Base-by-base conservation (phyloP, 2,888 invertebrate genomes). In the Machimus atricapillus region DNA sequence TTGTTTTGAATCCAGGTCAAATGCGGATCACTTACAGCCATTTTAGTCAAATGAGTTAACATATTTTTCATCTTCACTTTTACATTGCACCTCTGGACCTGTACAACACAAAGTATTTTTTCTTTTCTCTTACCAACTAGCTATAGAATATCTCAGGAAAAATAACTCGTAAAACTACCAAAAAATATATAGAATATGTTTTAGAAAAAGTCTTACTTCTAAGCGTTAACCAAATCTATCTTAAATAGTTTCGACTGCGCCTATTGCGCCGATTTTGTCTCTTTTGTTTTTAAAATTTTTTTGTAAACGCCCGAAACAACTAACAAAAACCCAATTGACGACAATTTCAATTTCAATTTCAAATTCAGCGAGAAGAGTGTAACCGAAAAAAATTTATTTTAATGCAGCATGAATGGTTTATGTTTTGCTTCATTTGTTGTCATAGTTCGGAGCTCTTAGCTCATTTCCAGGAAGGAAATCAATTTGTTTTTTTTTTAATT, bases 211-310 rank as follows among this genome's bases (percentile, higher is more conserved):
- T 78, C 43, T 43, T 78, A 78, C 37, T 23, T 78, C 78, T 78
- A 78, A 78, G 78, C 78, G 16, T 78, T 78, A 78, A 78, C 37
- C 78, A 78, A 78, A 43, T 78, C 78, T 78, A 78, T 78, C 78
- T 78, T 78, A 78, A 78, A 78, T 78, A 78, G 43, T n/a, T 76
- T 7, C 34, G 27, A 66, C 66, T 66, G 66, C 66, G 66, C 27
- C 14, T 66, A 0, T 56, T 66, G 23, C 66, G 58, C 23, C 23
- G 4, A 6, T 8, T 58, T 58, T 66, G 7, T 23, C 19, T 1
- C 9, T 23, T 66, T 12, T 66, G 19, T 56, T 19, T 56, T n/a
- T 7, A 66, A 66, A 12, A 23, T 66, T 66, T 66, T 66, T 66
- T 66, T 23, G 19, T 66, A 19, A 66, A 66, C 9, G 3, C 4